Evolutionary conservation across 2,113 vertebrate species (phyloP).

Genomic region (Daboia siamensis): DNA sequence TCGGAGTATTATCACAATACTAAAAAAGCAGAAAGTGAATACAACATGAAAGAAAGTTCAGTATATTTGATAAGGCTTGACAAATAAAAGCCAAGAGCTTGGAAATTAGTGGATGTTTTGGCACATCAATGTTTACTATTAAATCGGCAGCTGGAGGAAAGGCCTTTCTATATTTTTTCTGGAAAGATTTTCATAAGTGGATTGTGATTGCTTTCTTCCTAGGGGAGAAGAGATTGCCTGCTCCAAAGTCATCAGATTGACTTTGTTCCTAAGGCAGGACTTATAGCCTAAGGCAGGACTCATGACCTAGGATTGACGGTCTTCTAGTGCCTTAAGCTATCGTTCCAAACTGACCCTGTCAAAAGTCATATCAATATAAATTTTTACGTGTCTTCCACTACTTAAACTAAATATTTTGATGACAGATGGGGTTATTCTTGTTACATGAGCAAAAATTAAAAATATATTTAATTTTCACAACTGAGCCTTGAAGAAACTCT

Average conservation of each 20-base stretch:
- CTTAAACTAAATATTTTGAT: slow-evolving; percentile 9
- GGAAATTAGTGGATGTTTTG: neutral
- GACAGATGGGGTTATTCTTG: slow-evolving; percentile 3
- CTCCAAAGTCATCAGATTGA: neutral
- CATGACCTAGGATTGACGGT: neutral
- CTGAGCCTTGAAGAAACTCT: neutral
- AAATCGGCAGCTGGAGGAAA: neutral
- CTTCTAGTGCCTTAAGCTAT: neutral
- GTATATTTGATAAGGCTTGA: neutral
- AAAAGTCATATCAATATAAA: neutral
- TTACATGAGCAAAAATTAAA: slow-evolving; percentile 11
- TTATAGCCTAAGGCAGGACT: neutral
- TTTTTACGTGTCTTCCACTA: neutral
- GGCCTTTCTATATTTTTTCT: neutral
- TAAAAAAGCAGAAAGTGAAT: neutral
- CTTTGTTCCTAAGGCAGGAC: neutral
- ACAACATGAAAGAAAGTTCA: neutral
- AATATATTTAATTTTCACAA: slow-evolving; percentile 5
- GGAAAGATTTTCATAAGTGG: neutral
- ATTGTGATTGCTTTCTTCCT: neutral
- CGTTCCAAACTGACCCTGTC: neutral
- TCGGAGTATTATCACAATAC: neutral
- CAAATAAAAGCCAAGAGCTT: neutral
- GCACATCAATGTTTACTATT: neutral
- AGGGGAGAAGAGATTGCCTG: neutral